Conservation (phyloP, 2,888 invertebrate species). For the Gastracanthus pulcherrimus region DNA sequence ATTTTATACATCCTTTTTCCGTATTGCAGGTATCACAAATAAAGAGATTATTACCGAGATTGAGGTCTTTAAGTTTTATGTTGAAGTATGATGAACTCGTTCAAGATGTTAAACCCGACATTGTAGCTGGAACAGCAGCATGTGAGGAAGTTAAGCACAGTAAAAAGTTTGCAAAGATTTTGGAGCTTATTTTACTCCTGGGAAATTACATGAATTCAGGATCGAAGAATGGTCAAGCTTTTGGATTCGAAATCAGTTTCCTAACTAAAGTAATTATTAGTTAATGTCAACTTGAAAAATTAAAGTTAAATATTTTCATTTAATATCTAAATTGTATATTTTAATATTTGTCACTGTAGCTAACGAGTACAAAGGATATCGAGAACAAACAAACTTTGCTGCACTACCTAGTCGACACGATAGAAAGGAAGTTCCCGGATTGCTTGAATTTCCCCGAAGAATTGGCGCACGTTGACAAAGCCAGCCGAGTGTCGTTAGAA, state of each 20-base stretch:
- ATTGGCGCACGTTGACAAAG: conserved; percentile 93
- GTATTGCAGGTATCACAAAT: conserved; percentile 88
- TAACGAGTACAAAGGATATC: conserved; percentile 93
- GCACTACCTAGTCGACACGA: conserved; percentile 93
- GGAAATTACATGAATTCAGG: conserved; percentile 99
- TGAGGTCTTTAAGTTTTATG: conserved; percentile 94
- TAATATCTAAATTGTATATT: not conserved
- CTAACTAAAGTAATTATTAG: conserved; percentile 88
- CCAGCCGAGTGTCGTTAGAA: conserved; percentile 91
- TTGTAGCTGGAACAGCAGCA: conserved; percentile 96
- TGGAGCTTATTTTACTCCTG: conserved; percentile 92
- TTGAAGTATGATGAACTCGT: conserved; percentile 92
- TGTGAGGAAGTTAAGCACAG: conserved; percentile 96
- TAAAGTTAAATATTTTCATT: not conserved
- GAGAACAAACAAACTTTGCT: conserved; percentile 95
- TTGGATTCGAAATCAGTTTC: conserved; percentile 98
- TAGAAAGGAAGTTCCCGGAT: conserved; percentile 94
- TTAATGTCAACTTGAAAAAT: not conserved
- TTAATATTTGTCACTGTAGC: conserved; percentile 75
- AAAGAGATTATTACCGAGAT: conserved; percentile 90
- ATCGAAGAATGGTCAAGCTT: conserved; percentile 94
- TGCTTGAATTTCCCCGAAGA: conserved; percentile 91
- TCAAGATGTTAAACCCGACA: conserved; percentile 92
- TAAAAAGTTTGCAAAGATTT: conserved; percentile 91
- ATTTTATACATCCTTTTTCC: too few relatives aligned